These are phyloP conservation scores for Bellardia pandia DNA, from an alignment of 2,888 invertebrate species.

Conservation along the genomic window DNA sequence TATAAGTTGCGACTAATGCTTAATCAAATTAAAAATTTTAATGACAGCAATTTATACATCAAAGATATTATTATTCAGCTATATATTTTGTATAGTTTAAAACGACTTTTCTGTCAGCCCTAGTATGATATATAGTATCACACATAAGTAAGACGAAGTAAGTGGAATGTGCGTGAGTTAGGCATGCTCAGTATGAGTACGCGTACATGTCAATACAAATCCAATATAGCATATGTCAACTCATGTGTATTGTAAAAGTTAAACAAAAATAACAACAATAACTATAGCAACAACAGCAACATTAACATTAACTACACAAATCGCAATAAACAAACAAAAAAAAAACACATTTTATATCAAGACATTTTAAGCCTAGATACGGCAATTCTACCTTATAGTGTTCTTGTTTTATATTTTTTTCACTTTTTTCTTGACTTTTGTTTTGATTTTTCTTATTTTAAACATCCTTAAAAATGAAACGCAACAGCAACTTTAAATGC, in stretches of 20 bases:
- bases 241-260: conserved; percentile 70
- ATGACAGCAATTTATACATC: too few species aligned
- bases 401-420: conserved; percentile 29
- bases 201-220: conserved; percentile 76
- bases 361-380: conserved; percentile 56
- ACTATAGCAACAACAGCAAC: conserved; percentile 7
- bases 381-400: conserved; percentile 46
- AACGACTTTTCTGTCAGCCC: too few species aligned
- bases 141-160: conserved; percentile 20
- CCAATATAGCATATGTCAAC: conserved; percentile 73
- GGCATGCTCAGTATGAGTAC: conserved; percentile 73
- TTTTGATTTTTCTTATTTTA: conserved; percentile 53
- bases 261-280: conserved; percentile 43
- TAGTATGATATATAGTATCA: neutral
- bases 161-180: conserved; percentile 72
- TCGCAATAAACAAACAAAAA: neutral
- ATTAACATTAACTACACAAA: conserved; percentile 34
- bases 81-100: too few species aligned
- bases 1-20: too few species aligned
- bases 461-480: conserved; percentile 50
- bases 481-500: conserved; percentile 53
- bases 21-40: too few species aligned
- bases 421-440: neutral
- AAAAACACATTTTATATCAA: conserved; percentile 49
- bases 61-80: too few species aligned